Conservation (phyloP, 2,797 vertebrate species). For the Nannoperca australis region DNA sequence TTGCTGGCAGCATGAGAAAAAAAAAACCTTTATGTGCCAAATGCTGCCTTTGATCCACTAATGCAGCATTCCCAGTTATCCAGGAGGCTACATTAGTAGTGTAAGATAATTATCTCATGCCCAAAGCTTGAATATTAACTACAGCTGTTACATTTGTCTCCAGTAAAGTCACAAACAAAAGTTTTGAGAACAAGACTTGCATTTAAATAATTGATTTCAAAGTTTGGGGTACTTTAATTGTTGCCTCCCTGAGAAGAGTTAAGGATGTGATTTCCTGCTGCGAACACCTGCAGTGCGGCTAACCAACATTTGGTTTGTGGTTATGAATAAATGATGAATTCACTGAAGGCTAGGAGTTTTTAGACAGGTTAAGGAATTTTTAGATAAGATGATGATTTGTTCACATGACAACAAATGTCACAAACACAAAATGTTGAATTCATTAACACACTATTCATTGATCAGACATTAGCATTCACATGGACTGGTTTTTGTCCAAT, state of each 20-base stretch:
- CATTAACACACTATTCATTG: not conserved
- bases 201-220: constrained; percentile 47
- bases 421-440: not conserved
- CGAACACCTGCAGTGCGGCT: constrained; percentile 14
- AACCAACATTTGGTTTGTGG: not conserved
- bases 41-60: constrained; percentile 43
- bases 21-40: constrained; percentile 31
- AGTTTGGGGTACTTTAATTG: constrained; percentile 4
- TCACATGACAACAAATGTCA: not conserved
- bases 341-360: not conserved
- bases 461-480: not conserved
- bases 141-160: constrained; percentile 42
- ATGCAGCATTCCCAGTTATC: constrained; percentile 40
- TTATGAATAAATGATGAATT: constrained; percentile 7
- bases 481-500: not conserved
- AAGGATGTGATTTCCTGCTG: constrained; percentile 7
- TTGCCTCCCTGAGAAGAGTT: constrained; percentile 9
- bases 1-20: constrained; percentile 38
- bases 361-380: not conserved
- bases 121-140: constrained; percentile 60
- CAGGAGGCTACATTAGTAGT: constrained; percentile 35
- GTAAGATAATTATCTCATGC: constrained; percentile 52
- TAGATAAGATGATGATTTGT: not conserved
- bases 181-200: constrained; percentile 31
- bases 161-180: constrained; percentile 43